phyloP scores from a whole-genome alignment of 2,888 invertebrate genomes.

The Synergus itoensis region DNA sequence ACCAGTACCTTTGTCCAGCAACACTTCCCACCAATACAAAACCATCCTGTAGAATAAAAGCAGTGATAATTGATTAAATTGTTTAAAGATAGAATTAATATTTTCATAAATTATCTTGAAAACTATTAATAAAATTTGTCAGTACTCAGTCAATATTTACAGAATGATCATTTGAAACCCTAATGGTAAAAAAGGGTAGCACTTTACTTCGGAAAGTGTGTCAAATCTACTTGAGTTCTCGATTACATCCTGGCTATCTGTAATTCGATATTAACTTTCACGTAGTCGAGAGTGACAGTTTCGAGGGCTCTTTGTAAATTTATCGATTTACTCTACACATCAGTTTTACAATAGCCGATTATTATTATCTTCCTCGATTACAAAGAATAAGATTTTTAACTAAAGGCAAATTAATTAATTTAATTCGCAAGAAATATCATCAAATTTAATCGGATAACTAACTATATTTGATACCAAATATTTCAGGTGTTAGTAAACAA shows the following conservation, averaged over 20 bases:
- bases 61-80: background rate
- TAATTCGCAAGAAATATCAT: background rate
- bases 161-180: background rate
- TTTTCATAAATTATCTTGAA: background rate
- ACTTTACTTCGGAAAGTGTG: background rate
- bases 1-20: slow-evolving; percentile 98
- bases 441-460: background rate
- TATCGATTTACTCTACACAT: slow-evolving; percentile 2
- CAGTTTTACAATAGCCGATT: background rate
- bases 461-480: background rate
- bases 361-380: background rate
- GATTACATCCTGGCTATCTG: slow-evolving; percentile 17
- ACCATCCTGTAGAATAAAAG: slow-evolving; percentile 86
- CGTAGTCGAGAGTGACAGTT: slow-evolving; percentile 32
- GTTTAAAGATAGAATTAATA: background rate
- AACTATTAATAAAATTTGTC: background rate
- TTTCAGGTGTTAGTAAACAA: background rate
- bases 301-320: slow-evolving; percentile 21
- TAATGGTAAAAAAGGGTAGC: background rate
- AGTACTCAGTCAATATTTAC: background rate
- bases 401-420: background rate
- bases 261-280: slow-evolving; percentile 35
- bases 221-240: background rate
- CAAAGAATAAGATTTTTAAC: background rate
- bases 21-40: slow-evolving; percentile 99